phyloP scores from a whole-genome alignment of 2,797 vertebrate genomes.

The Mormyrus proboscirostris region DNA sequence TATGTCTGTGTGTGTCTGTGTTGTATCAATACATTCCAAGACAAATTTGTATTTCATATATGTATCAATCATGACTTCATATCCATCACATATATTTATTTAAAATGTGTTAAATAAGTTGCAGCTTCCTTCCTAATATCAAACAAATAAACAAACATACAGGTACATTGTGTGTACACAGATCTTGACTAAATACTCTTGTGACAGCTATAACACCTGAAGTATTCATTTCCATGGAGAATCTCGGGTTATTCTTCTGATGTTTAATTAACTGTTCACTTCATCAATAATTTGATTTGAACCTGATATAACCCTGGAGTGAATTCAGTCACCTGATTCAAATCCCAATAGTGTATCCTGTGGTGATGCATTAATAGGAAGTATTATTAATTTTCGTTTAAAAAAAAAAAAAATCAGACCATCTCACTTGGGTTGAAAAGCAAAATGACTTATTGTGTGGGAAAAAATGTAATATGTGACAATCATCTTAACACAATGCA shows the following conservation, averaged over 20 bases:
- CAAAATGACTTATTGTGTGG: background rate
- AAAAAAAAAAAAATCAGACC: background rate
- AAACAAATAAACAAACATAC: background rate
- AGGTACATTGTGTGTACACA: background rate
- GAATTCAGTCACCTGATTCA: conserved; percentile 5
- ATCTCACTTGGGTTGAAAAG: background rate
- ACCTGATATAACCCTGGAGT: background rate
- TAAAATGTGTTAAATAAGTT: background rate
- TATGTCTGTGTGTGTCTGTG: background rate
- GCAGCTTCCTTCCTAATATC: background rate
- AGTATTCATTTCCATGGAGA: background rate
- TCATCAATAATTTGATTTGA: conserved; percentile 3
- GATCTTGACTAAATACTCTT: background rate
- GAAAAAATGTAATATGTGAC: background rate
- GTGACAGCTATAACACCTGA: background rate
- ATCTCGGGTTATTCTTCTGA: background rate
- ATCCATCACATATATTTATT: background rate
- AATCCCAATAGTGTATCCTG: background rate
- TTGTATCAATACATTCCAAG: background rate
- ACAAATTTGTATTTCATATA: background rate
- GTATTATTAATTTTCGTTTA: background rate
- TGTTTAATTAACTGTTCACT: conserved; percentile 5
- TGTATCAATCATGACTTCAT: background rate
- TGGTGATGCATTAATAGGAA: background rate
- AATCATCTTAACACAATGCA: background rate